Evolutionary conservation across 2,888 invertebrate genomes (phyloP).

Genomic region (Ctena decussata): DNA sequence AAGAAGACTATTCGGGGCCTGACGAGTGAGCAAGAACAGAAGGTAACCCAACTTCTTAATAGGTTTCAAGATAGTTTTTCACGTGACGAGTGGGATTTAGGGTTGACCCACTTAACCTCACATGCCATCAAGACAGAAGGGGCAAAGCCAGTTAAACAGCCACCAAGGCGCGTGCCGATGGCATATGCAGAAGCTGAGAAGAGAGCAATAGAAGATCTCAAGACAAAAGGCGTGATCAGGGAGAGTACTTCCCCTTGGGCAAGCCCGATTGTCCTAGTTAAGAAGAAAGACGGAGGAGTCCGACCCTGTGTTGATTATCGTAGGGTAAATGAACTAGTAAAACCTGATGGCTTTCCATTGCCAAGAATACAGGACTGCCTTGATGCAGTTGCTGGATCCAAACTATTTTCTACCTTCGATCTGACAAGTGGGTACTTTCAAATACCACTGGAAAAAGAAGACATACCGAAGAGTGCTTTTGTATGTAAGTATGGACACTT

Average conservation of each 20-base stretch:
- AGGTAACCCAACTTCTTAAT: neutral
- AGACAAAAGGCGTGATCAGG: neutral
- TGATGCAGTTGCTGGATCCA: neutral
- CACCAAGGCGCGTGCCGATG: slow-evolving; percentile 15
- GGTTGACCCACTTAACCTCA: slow-evolving; percentile 25
- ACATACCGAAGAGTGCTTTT: slow-evolving; percentile 18
- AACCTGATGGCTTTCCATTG: neutral
- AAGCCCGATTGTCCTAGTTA: slow-evolving; percentile 26
- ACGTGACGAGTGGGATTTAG: slow-evolving; percentile 23
- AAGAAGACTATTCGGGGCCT: neutral
- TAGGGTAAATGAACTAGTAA: neutral
- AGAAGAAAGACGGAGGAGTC: neutral
- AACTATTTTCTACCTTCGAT: slow-evolving; percentile 12
- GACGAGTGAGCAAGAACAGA: neutral
- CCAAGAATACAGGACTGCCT: neutral
- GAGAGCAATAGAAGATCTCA: slow-evolving; percentile 32
- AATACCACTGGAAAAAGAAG: slow-evolving; percentile 5
- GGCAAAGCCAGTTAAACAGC: slow-evolving; percentile 24
- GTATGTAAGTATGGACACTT: slow-evolving; percentile 19
- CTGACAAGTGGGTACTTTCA: slow-evolving; percentile 18
- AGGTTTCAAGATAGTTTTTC: slow-evolving; percentile 20
- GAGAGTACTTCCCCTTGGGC: slow-evolving; percentile 37
- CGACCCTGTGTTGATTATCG: slow-evolving; percentile 19
- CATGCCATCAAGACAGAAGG: slow-evolving; percentile 24
- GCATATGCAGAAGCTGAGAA: slow-evolving; percentile 14